Base-by-base conservation (phyloP, 2,888 invertebrate genomes). In the Acleris emargana region DNA sequence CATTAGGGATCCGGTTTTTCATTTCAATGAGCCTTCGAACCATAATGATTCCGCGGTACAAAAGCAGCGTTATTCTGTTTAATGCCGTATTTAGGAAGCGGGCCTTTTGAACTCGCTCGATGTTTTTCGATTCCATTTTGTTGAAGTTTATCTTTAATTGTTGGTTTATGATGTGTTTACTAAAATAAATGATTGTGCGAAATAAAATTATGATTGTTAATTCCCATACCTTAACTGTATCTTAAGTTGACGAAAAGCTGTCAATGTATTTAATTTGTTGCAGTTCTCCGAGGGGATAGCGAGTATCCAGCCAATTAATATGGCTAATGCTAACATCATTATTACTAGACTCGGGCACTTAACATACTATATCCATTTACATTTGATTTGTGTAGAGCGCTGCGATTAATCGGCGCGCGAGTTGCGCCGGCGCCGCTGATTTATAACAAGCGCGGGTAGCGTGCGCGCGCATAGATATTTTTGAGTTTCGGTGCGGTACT, bases 291-390 rank as follows among this genome's bases (percentile, higher is more conserved):
- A 73, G 83, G 82, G 88, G 90, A 91, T 90, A 89, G 86, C 86
- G 83, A 83, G 84, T 86, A 89, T 88, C 86, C 84, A 80, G 80
- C 83, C 91, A 91, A 91, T 92, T 91, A 91, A 92, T 91, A 91
- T 90, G 89, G 88, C 91, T 92, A 92, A 92, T 92, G 91, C 91
- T 91, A 92, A 92, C 91, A 92, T 92, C 91, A 91, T 92, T 92
- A 92, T 92, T 92, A 91, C 90, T 84, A 84, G 89, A 84, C 86
- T 83, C 80, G 81, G 87, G 88, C 88, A 88, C 90, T 91, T 91
- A 90, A 88, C 90, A 89, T 90, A 89, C 88, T 89, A 89, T 91
- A 91, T 91, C 89, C 90, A 89, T 91, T 91, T 91, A 89, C 91
- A 90, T 88, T 90, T 92, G 91, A 92, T 92, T 92, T 91, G 91